phyloP scores from a whole-genome alignment of 2,797 vertebrate genomes.

The Gymnoscopelus microlampas region DNA sequence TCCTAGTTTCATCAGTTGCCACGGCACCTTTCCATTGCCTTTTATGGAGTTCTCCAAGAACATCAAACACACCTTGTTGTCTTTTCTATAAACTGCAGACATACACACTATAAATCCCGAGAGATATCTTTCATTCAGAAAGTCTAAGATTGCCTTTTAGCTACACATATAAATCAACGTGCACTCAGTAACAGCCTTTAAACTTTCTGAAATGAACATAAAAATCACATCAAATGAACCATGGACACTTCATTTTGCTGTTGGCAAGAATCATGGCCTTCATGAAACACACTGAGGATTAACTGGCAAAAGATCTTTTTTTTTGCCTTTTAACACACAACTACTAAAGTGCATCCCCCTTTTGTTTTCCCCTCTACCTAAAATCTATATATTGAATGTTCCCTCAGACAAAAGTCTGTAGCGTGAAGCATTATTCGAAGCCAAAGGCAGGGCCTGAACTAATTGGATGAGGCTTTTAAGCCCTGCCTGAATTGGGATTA shows the following conservation, averaged over 20 bases:
- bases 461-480: slow-evolving; percentile 68
- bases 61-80: neutral
- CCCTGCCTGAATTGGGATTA: slow-evolving; percentile 62
- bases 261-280: neutral
- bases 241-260: neutral
- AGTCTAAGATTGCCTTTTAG: no score
- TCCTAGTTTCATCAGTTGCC: no score
- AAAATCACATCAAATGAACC: neutral
- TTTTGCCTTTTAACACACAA: slow-evolving; percentile 4
- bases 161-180: neutral
- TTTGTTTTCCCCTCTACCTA: neutral
- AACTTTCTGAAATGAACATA: neutral
- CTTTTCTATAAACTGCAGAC: neutral
- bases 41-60: neutral
- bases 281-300: no score
- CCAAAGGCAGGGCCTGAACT: slow-evolving; percentile 48
- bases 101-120: neutral
- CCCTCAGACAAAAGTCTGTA: slow-evolving; percentile 26
- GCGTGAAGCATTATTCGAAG: slow-evolving; percentile 45
- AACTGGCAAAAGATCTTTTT: neutral
- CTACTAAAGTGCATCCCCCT: slow-evolving; percentile 1
- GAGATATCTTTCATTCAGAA: neutral
- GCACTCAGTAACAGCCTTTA: neutral
- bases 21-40: neutral
- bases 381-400: slow-evolving; percentile 39